A percentile compares a stretch with the other conserved stretches of the same genome.
Conservation (phyloP, 2,113 vertebrate genomes). For the Tympanuchus pallidicinctus region DNA sequence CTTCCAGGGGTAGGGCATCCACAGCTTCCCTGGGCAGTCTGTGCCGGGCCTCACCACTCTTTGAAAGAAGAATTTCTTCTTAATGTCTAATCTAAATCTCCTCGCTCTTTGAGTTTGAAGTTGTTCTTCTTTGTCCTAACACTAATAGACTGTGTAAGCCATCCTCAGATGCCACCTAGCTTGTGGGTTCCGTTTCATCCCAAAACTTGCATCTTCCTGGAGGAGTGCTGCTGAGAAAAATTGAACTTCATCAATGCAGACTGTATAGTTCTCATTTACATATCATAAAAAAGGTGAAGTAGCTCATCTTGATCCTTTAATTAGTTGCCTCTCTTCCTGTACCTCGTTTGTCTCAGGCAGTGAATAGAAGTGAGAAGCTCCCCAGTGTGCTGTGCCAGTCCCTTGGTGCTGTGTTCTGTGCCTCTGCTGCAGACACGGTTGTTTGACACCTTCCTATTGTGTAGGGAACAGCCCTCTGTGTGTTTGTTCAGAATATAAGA, state of each 20-base stretch:
- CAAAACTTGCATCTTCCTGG: constrained; percentile 20
- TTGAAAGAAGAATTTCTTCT: too few species aligned
- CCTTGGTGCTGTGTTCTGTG: not conserved
- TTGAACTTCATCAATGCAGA: constrained; percentile 60
- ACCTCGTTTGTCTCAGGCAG: constrained; percentile 19
- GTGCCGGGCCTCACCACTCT: too few species aligned
- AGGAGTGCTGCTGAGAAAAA: constrained; percentile 64
- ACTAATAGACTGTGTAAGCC: not conserved
- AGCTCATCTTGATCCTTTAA: constrained; percentile 65
- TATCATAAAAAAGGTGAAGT: constrained; percentile 50
- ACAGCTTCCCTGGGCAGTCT: too few species aligned
- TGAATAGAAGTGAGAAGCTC: not conserved
- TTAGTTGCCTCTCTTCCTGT: constrained; percentile 16
- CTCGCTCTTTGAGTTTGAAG: too few species aligned
- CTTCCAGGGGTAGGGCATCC: too few species aligned
- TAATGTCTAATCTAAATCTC: too few species aligned
- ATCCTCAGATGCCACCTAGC: not conserved
- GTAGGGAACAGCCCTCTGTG: not conserved
- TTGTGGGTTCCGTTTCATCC: not conserved
- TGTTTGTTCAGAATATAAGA: constrained; percentile 66
- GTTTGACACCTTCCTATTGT: not conserved
- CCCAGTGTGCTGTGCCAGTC: not conserved
- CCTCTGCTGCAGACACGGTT: not conserved
- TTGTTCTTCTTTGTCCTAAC: too few species aligned
- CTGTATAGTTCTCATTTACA: constrained; percentile 55